phyloP scores from a whole-genome alignment of 2,888 invertebrate species.

The Augochlorella aurata region DNA sequence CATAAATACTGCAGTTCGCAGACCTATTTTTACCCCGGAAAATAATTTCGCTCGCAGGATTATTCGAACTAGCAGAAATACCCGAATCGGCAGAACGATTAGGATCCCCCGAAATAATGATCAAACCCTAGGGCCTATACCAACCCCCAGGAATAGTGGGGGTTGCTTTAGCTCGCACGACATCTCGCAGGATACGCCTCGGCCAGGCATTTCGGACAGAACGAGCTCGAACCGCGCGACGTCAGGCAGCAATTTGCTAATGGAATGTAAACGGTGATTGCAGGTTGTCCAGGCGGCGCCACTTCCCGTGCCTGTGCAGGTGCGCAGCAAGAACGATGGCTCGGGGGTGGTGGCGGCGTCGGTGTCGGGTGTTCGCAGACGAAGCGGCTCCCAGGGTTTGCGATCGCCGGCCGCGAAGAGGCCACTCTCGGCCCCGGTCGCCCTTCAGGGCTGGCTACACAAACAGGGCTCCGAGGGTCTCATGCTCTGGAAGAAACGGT shows the following conservation, averaged over 20 bases:
- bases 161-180: no score
- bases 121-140: no score
- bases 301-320: conserved; percentile 74
- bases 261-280: conserved; percentile 28
- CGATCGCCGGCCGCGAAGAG: conserved; percentile 93
- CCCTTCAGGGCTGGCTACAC: conserved; percentile 94
- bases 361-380: conserved; percentile 75
- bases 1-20: no score
- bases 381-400: conserved; percentile 85
- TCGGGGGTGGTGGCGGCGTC: conserved; percentile 74
- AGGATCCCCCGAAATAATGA: no score
- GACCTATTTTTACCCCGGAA: no score
- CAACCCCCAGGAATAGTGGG: no score
- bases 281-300: conserved; percentile 73
- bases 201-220: no score
- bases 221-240: no score
- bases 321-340: conserved; percentile 77
- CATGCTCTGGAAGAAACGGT: conserved; percentile 96
- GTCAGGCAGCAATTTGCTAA: conserved; percentile 25
- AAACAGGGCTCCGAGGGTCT: conserved; percentile 96
- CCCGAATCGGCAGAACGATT: no score
- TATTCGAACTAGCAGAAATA: no score
- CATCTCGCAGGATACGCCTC: no score
- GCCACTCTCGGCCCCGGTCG: conserved; percentile 91
- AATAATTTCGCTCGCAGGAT: no score